Evolutionary conservation across 35 echinoderm and acorn worm genomes (phyloP).

Genomic region (Apostichopus japonicus): DNA sequence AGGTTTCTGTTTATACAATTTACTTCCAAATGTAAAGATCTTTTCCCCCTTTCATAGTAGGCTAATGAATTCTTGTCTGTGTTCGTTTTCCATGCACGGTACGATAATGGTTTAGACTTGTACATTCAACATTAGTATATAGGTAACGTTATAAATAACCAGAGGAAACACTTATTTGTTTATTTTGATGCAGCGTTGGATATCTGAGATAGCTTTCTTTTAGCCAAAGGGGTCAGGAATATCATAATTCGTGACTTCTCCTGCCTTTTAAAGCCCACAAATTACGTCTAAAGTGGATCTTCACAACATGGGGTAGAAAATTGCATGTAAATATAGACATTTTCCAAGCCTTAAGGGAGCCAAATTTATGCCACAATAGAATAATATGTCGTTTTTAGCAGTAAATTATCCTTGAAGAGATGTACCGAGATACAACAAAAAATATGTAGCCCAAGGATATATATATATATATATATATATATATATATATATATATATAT

Average conservation of each 20-base stretch:
- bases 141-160: too few relatives aligned
- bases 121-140: too few relatives aligned
- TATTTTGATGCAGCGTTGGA: not conserved
- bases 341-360: not conserved
- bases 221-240: not conserved
- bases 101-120: too few relatives aligned
- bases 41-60: too few relatives aligned
- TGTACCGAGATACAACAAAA: not conserved
- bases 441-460: not conserved
- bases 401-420: not conserved
- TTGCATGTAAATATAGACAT: constrained; percentile 15
- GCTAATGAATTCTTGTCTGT: too few relatives aligned
- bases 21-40: too few relatives aligned
- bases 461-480: too few relatives aligned
- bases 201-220: not conserved
- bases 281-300: constrained; percentile 7
- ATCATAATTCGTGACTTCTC: not conserved
- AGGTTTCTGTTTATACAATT: too few relatives aligned
- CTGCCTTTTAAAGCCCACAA: not conserved
- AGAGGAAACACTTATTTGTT: not conserved
- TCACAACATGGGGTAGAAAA: not conserved
- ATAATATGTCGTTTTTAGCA: not conserved
- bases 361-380: constrained; percentile 9
- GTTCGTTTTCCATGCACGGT: too few relatives aligned
- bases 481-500: too few relatives aligned